Evolutionary conservation across 2,797 vertebrate species (phyloP).

Genomic region (Gymnothorax javanicus): DNA sequence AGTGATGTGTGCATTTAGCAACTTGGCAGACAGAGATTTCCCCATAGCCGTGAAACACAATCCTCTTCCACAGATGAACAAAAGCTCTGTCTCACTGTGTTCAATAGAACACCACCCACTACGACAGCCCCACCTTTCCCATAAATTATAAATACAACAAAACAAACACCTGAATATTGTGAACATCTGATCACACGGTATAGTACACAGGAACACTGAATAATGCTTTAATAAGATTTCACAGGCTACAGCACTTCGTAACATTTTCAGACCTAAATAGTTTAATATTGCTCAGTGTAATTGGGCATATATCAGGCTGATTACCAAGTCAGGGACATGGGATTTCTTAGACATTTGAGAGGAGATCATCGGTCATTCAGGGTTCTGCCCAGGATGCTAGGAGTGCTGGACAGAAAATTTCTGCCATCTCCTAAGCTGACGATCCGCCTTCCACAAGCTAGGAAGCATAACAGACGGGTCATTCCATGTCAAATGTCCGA

Average conservation of each 20-base stretch:
- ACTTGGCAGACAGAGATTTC: not conserved
- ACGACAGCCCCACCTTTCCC: slow-evolving; percentile 8
- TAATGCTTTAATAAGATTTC: not conserved
- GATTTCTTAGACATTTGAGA: not conserved
- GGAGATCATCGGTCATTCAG: not conserved
- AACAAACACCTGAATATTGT: not conserved
- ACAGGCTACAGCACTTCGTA: not conserved
- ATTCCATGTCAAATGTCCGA: no score
- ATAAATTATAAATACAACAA: slow-evolving; percentile 4
- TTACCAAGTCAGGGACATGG: not conserved
- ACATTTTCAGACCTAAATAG: not conserved
- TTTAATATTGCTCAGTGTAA: not conserved
- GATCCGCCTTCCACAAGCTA: no score
- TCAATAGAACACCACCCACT: slow-evolving; percentile 14
- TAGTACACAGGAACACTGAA: not conserved
- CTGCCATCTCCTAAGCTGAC: no score
- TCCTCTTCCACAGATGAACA: not conserved
- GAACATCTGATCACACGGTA: not conserved
- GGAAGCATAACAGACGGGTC: no score
- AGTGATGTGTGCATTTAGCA: not conserved
- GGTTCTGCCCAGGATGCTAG: no score
- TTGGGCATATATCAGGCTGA: not conserved
- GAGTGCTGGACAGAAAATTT: no score
- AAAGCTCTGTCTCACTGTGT: not conserved
- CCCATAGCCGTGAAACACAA: not conserved